Conservation (phyloP, 2,888 invertebrate species). For the Aspidiotus rigidus region DNA sequence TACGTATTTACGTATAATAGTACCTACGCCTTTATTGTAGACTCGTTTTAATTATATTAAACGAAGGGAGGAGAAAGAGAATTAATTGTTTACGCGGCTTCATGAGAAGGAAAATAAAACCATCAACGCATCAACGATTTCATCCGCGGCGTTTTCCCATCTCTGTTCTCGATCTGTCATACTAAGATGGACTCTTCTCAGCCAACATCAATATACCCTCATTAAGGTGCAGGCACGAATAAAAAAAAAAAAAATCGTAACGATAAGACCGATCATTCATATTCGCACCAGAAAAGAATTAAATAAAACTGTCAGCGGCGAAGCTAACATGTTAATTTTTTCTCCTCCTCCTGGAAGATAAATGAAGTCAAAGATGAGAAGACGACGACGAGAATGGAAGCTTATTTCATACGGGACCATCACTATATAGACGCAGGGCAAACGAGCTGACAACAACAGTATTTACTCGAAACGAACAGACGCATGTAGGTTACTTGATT, state of each 20-base stretch:
- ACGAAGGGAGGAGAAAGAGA: background rate
- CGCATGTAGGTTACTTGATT: conserved; percentile 24
- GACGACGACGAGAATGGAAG: no score
- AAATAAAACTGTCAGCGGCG: background rate
- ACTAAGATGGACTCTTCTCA: no score
- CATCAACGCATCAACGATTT: background rate
- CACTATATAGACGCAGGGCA: no score
- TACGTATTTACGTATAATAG: no score
- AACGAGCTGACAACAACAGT: background rate
- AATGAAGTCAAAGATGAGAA: no score
- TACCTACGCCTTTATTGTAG: no score
- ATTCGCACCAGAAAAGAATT: background rate
- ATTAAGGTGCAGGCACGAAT: background rate
- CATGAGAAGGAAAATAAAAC: background rate
- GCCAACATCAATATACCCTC: no score
- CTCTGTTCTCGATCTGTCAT: no score
- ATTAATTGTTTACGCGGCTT: background rate
- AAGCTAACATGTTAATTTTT: conserved; percentile 11
- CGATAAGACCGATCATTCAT: background rate
- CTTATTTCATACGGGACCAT: no score
- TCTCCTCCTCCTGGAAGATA: no score
- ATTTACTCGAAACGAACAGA: conserved; percentile 7
- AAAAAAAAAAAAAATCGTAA: background rate
- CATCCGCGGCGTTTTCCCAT: background rate
- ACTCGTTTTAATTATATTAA: background rate